Conservation (phyloP, 2,888 invertebrate genomes). For the Enchytraeus crypticus region DNA sequence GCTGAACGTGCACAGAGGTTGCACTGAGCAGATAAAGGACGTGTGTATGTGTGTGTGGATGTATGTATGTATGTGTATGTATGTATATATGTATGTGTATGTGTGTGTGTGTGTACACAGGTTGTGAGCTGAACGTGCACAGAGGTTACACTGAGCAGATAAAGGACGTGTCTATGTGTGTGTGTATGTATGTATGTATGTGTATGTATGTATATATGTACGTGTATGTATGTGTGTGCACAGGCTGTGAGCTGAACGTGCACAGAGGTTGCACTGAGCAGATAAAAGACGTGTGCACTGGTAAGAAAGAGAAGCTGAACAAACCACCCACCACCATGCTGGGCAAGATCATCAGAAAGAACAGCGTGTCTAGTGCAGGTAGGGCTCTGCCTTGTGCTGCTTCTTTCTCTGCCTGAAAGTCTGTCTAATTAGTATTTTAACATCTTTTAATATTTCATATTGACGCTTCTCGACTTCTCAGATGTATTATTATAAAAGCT, state of each 20-base stretch:
- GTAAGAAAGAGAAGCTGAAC: conserved; percentile 41
- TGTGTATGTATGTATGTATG: background rate
- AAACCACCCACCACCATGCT: conserved; percentile 17
- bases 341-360: conserved; percentile 27
- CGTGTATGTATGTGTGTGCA: background rate
- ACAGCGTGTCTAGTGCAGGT: conserved; percentile 27
- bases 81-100: background rate
- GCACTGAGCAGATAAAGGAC: conserved; percentile 71
- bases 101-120: no score
- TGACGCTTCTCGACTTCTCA: no score
- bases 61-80: background rate
- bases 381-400: background rate
- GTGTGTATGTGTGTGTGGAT: conserved; percentile 56
- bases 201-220: background rate
- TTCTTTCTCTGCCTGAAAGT: no score
- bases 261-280: conserved; percentile 72
- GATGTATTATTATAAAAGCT: no score
- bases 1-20: conserved; percentile 73
- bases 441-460: no score
- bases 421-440: no score
- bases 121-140: conserved; percentile 79
- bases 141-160: conserved; percentile 68
- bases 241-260: conserved; percentile 78
- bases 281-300: conserved; percentile 71
- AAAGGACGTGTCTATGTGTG: conserved; percentile 63